Base-by-base conservation (phyloP, 2,888 invertebrate species). In the Folsomia manolachei region DNA sequence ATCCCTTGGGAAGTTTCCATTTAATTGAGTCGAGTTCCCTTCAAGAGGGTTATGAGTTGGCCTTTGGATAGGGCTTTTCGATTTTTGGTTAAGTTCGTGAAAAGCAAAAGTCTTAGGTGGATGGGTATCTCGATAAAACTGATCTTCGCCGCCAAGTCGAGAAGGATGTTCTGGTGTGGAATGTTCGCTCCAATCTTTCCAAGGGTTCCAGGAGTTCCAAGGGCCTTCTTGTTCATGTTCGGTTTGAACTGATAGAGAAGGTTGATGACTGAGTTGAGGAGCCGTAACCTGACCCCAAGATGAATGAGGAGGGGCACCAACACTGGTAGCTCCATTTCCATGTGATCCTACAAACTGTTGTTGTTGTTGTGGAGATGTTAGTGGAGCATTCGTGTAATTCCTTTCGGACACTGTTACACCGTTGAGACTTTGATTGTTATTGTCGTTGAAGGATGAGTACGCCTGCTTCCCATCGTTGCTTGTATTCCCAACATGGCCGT, bases 161-260 rank as follows among this genome's bases (percentile, higher is more conserved):
- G 63, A 63, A n/a, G 63, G 62, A 27, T 62, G 25, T 24, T 71
- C 71, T 23, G 67, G 67, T 52, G 67, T 71, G 1, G 71, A 71
- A 4, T 53, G 27, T n/a, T 71, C 71, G 1, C 66, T 71, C 24
- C 61, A n/a, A 11, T 71, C 68, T 27, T 62, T 67, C 71, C 71
- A 71, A 2, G 71, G 71, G 52, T 61, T 68, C 67, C 71, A 68
- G 7, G 71, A 27, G 1, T 61, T 53, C 2, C 63, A n/a, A 39
- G 14, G 7, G 4, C 14, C 39, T n/a, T n/a, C n/a, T n/a, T n/a
- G n/a, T n/a, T n/a, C n/a, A n/a, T n/a, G n/a, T 9, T 4, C 39
- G 14, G 39, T 14, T 14, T 39, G 39, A 39, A 14, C 39, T 14
- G 39, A 39, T 4, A 4, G 4, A 9, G 39, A 39, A n/a, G n/a